Percentiles rank a stretch among this genome's conserved stretches.
phyloP scores from a whole-genome alignment of 1,140 invertebrate species.

The Drosophila ercepeae region DNA sequence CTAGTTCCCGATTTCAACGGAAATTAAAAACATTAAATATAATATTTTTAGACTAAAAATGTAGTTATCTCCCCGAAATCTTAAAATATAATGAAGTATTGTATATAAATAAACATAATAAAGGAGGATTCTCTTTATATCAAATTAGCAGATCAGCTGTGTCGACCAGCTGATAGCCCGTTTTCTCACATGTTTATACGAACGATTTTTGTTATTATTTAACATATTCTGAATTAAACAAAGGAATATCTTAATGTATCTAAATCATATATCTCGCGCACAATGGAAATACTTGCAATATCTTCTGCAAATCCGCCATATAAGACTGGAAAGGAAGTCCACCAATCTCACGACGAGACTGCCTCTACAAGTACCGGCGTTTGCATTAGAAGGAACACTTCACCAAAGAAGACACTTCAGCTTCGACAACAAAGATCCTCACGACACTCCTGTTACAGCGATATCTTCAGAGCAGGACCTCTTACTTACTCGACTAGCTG shows the following conservation, averaged over 20 bases:
- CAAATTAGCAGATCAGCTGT: background rate
- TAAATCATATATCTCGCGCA: constrained; percentile 32
- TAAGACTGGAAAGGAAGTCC: constrained; percentile 36
- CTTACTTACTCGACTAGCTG: background rate
- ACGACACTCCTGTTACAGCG: background rate
- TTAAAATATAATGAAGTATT: too few relatives aligned
- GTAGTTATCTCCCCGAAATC: too few relatives aligned
- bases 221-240: constrained; percentile 58
- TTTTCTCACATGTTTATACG: constrained; percentile 24
- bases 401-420: background rate
- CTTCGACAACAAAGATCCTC: background rate
- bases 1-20: too few relatives aligned
- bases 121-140: background rate
- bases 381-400: background rate
- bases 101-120: background rate
- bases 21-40: too few relatives aligned
- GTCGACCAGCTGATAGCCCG: constrained; percentile 30
- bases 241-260: constrained; percentile 36
- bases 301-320: constrained; percentile 46
- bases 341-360: constrained; percentile 41
- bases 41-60: too few relatives aligned
- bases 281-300: constrained; percentile 58
- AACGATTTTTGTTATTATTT: constrained; percentile 57
- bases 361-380: constrained; percentile 2
- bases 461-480: background rate